A percentile compares a stretch with the other conserved stretches of the same genome.
phyloP scores from a whole-genome alignment of 1,140 invertebrate genomes.

The Zaprionus nigranus region DNA sequence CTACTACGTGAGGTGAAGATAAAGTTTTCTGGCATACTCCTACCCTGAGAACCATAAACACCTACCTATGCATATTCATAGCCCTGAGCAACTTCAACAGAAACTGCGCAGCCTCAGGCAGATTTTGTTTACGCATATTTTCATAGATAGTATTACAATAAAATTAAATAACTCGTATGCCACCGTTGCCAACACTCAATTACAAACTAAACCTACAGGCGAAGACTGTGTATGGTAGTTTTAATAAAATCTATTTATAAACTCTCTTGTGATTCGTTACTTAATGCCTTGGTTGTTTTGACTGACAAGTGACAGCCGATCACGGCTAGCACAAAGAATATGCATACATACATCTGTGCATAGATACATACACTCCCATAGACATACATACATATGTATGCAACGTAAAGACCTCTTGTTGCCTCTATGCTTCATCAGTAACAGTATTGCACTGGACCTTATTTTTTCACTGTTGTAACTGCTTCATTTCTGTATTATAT shows the following conservation, averaged over 20 bases:
- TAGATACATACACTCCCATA: not conserved
- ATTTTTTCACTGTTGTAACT: not conserved
- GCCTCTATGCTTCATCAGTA: conserved; percentile 65
- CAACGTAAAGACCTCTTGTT: not conserved
- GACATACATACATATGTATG: conserved; percentile 1
- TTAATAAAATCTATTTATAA: conserved; percentile 40
- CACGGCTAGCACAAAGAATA: conserved; percentile 27
- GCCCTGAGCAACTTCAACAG: not conserved
- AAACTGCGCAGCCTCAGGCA: not conserved
- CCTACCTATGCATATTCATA: not conserved
- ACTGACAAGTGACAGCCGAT: conserved; percentile 45
- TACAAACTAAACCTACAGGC: conserved; percentile 33
- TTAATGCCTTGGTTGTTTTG: conserved; percentile 44
- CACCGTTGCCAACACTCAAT: conserved; percentile 25
- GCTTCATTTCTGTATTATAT: not conserved
- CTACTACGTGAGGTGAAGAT: not conserved
- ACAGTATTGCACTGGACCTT: conserved; percentile 13
- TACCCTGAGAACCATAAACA: not conserved
- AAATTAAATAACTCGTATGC: conserved; percentile 40
- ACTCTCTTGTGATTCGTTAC: conserved; percentile 26
- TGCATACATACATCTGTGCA: conserved; percentile 2
- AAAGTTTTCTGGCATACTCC: not conserved
- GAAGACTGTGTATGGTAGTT: not conserved
- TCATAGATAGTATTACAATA: conserved; percentile 4
- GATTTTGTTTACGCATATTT: conserved; percentile 1